Evolutionary conservation across 1,140 invertebrate genomes (phyloP).

Genomic region (Bombus consobrinus): DNA sequence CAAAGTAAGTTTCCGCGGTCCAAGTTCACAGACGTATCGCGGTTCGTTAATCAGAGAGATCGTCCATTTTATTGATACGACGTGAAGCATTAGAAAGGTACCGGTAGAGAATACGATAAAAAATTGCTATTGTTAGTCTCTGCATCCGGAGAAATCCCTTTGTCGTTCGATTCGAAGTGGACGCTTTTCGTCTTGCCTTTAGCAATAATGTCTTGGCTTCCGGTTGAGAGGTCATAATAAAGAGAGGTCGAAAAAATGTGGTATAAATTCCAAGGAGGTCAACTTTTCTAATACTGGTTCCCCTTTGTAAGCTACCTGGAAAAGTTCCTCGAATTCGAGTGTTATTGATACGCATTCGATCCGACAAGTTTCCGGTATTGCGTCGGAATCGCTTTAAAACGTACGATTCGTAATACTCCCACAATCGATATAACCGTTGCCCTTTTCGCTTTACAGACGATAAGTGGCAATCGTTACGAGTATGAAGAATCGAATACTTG

Average conservation of each 20-base stretch:
- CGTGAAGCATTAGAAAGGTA: not conserved
- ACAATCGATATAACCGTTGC: not conserved
- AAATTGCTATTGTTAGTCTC: constrained; percentile 35
- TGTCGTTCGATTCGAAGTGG: not conserved
- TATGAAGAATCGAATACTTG: not conserved
- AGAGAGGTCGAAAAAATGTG: not conserved
- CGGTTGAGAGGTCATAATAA: not conserved
- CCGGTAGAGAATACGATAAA: constrained; percentile 28
- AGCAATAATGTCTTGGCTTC: constrained; percentile 33
- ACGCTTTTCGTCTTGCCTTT: constrained; percentile 22
- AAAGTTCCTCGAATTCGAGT: not conserved
- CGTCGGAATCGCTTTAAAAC: not conserved
- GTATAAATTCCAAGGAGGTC: constrained; percentile 26
- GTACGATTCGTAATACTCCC: too few species aligned
- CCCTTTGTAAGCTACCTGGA: not conserved
- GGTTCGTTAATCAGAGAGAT: constrained; percentile 38
- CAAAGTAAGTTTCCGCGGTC: not conserved
- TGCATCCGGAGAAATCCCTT: constrained; percentile 14
- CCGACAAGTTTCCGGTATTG: not conserved
- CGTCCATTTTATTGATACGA: constrained; percentile 21
- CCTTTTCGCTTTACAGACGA: not conserved
- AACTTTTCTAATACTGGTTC: constrained; percentile 21
- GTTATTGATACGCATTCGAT: not conserved
- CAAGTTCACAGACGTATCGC: constrained; percentile 30
- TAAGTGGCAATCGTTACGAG: not conserved